Conservation (phyloP, 2,888 invertebrate genomes). For the Acheta domesticus region DNA sequence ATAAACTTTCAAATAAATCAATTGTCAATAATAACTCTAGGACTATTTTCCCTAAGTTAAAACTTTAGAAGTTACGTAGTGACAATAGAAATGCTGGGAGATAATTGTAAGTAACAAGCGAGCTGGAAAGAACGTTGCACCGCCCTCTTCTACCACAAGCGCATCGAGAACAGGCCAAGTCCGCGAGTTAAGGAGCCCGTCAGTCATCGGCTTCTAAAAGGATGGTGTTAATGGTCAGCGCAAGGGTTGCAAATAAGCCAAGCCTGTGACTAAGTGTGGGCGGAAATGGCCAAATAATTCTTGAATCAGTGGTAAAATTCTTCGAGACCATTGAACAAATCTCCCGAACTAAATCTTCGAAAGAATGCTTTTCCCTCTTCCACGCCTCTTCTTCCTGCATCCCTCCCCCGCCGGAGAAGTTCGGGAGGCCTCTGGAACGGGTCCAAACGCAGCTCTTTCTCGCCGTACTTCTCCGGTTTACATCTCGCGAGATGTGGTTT, state of each 20-base stretch:
- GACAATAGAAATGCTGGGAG: too few relatives aligned
- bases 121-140: neutral
- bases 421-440: neutral
- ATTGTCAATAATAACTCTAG: too few relatives aligned
- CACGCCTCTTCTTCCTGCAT: neutral
- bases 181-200: neutral
- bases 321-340: conserved; percentile 18
- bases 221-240: neutral
- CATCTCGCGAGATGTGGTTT: neutral
- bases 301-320: conserved; percentile 9
- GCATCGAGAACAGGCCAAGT: conserved; percentile 7
- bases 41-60: too few relatives aligned
- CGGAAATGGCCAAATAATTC: conserved; percentile 5
- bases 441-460: conserved; percentile 1
- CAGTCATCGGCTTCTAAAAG: conserved; percentile 1
- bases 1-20: too few relatives aligned
- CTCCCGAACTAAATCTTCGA: neutral
- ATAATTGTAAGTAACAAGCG: neutral
- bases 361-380: conserved; percentile 9
- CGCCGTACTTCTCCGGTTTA: neutral
- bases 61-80: too few relatives aligned
- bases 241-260: conserved; percentile 7
- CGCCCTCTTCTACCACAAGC: neutral
- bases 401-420: neutral
- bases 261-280: neutral